Base-by-base conservation (phyloP, 2,797 vertebrate species). In the Poeciliopsis gracilis region DNA sequence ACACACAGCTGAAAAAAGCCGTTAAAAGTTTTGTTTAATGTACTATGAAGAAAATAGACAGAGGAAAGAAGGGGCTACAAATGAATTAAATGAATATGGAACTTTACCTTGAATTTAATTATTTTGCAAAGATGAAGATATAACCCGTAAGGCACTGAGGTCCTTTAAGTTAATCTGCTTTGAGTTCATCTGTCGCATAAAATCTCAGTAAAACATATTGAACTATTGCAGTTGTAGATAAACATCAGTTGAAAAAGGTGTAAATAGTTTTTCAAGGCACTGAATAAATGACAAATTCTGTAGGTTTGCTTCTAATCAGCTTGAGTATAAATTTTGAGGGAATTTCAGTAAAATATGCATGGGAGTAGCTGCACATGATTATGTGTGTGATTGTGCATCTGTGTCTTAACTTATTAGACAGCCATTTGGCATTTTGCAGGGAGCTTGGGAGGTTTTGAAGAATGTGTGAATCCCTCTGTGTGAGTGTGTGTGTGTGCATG, bases 331-430 rank as follows among this genome's bases (percentile, higher is more conserved):
- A 61, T 80, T 66, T 80, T 77, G 81, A 30, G 84, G 82, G 80
- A 82, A 77, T 78, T 76, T 79, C 75, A 70, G 73, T 78, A 74
- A 86, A 86, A 89, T 69, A 80, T 16, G 46, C 43, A 20, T 51
- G 49, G 74, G 85, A 84, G 78, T 77, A 80, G 72, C 76, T 84
- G 82, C 47, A 41, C 77, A 82, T 84, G 79, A 86, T 87, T 88
- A 79, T 70, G 72, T 38, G 46, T 70, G 84, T 76, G 82, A 85
- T 83, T 77, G 74, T 74, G 80, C 78, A 74, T 86, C 86, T 81
- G 78, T 86, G 82, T 89, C 81, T 86, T 76, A 89, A 87, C 87
- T 92, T 88, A 90, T 88, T 83, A 87, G 82, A 75, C 78, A 83
- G 86, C 73, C 79, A 28, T 82, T 87, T 90, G 91, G 87, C 78